phyloP scores from a whole-genome alignment of 2,888 invertebrate genomes.

The Ophion ellenae region DNA sequence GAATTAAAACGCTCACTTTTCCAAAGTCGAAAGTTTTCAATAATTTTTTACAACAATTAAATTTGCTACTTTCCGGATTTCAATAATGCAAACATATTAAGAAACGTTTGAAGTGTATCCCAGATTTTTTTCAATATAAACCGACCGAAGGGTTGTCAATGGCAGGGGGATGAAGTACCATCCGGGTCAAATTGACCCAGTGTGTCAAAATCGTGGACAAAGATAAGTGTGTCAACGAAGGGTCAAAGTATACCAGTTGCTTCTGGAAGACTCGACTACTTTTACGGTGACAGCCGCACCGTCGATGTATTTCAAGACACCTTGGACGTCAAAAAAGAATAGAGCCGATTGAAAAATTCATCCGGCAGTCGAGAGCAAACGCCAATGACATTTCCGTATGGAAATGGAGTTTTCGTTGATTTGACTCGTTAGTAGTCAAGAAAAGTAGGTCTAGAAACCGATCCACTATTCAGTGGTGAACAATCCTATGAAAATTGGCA shows the following conservation, averaged over 20 bases:
- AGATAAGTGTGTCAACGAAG: no score
- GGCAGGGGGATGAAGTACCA: no score
- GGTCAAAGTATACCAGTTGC: slow-evolving; percentile 16
- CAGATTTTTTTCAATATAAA: no score
- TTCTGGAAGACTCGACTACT: slow-evolving; percentile 65
- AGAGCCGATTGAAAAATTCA: slow-evolving; percentile 30
- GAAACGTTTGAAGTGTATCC: no score
- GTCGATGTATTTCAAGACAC: slow-evolving; percentile 71
- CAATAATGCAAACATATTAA: no score
- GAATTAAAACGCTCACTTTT: no score
- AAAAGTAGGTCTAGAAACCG: slow-evolving; percentile 24
- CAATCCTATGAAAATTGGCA: slow-evolving; percentile 18
- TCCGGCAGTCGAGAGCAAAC: slow-evolving; percentile 50
- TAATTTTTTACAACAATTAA: no score
- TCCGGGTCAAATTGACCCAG: no score
- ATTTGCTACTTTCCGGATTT: no score
- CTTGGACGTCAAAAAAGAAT: slow-evolving; percentile 5
- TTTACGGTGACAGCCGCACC: slow-evolving; percentile 58
- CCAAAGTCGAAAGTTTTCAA: no score
- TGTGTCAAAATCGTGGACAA: no score
- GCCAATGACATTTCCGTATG: not conserved
- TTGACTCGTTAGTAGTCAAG: not conserved
- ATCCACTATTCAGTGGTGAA: not conserved
- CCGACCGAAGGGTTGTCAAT: no score
- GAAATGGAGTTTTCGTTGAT: not conserved